Base-by-base conservation (phyloP, 2,888 invertebrate species). In the Escarpia spicata region DNA sequence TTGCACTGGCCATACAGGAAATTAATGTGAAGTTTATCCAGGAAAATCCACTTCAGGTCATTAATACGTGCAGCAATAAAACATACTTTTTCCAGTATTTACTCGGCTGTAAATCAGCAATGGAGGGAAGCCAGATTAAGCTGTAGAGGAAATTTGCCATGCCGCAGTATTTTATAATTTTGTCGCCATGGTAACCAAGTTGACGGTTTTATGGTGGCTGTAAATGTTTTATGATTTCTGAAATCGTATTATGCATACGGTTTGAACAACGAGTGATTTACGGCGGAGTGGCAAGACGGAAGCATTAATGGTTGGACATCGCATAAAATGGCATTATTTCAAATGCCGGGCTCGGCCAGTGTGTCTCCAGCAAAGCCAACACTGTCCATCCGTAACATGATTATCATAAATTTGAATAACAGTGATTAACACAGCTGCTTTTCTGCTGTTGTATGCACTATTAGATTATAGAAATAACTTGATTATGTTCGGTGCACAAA, bases 61-160 rank as follows among this genome's bases (percentile, higher is more conserved):
- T 75, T 75, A 75, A 75, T 75, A 75, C 75, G 75, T 75, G 75
- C 75, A 6, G 75, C 75, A 75, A 75, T 75, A 75, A 75, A 75
- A 75, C 75, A 75, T 75, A 75, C 75, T 75, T 75, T 75, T 75
- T 75, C 75, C 75, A 75, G 75, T 75, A 75, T 75, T 75, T 75
- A 75, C 75, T 75, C 75, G 19, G 75, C 75, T 3, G 4, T 75
- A 26, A 75, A 75, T 75, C 75, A 75, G 6, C 75, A 6, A 26
- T 6, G 75, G 75, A 75, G 75, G 6, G n/a, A 75, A 75, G 75
- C 75, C 75, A 75, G 75, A 75, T 75, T 75, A 75, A 75, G 75
- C 75, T 75, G 75, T 75, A 75, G 26, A 75, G 75, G 75, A 75
- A 75, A 75, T 75, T 75, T 75, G 75, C 75, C 75, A 75, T 26